Percentiles rank a stretch among this genome's conserved stretches.
These are phyloP conservation scores for Lymantria monacha DNA, from an alignment of 2,888 invertebrate genomes.

Conservation along the genomic window DNA sequence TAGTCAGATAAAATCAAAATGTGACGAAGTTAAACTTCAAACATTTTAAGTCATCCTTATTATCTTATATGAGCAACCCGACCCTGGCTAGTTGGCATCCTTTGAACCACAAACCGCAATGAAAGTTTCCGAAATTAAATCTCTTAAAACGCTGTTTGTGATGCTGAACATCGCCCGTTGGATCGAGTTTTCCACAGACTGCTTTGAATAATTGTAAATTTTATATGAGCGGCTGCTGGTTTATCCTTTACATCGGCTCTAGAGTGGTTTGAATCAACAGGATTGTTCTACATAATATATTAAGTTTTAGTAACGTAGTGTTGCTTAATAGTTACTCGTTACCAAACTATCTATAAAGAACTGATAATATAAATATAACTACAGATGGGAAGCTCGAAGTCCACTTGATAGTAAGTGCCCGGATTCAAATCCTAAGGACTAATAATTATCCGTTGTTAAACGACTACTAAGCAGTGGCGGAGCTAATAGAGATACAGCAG, in stretches of 20 bases:
- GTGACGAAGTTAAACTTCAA: no score
- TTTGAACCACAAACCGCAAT: background rate
- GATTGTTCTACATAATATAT: constrained; percentile 1
- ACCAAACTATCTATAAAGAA: no score
- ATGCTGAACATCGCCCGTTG: background rate
- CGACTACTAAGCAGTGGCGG: no score
- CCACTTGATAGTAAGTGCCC: no score
- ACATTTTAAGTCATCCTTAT: no score
- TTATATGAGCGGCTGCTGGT: constrained; percentile 28
- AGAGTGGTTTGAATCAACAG: background rate
- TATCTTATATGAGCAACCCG: background rate
- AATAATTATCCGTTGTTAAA: no score
- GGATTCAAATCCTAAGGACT: no score
- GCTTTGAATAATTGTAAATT: constrained; percentile 15
- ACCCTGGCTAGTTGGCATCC: background rate
- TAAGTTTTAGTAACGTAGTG: background rate
- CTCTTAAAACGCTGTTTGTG: background rate
- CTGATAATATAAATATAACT: no score
- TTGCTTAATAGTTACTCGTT: no score
- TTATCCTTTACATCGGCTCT: constrained; percentile 26
- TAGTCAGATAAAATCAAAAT: no score
- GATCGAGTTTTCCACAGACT: constrained; percentile 13
- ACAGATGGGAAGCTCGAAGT: no score
- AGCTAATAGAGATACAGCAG: no score
- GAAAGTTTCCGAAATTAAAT: background rate